Percentiles rank a stretch among this genome's conserved stretches.
Conservation (phyloP, 2,113 vertebrate genomes). For the Arothron firmamentum region DNA sequence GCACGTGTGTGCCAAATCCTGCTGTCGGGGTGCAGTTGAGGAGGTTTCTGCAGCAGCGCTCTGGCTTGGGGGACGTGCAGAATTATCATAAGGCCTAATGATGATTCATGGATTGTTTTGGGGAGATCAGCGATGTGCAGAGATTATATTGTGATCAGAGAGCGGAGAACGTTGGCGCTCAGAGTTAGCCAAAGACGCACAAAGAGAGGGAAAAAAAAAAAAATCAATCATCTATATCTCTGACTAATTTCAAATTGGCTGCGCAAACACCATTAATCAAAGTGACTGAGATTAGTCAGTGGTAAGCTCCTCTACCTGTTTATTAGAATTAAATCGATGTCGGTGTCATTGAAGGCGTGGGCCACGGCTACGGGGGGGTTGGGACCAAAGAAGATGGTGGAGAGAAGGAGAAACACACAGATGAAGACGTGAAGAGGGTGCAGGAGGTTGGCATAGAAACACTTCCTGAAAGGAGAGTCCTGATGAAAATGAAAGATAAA, state of each 20-base stretch:
- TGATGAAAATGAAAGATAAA: slow-evolving; percentile 26
- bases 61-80: slow-evolving; percentile 22
- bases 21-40: neutral
- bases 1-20: neutral
- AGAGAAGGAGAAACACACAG: slow-evolving; percentile 9
- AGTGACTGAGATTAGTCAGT: slow-evolving; percentile 67
- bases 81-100: slow-evolving; percentile 69
- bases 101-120: slow-evolving; percentile 71
- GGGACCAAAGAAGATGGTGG: slow-evolving; percentile 14
- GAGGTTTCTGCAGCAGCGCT: slow-evolving; percentile 10
- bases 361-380: slow-evolving; percentile 11
- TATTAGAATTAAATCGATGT: slow-evolving; percentile 72
- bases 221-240: slow-evolving; percentile 42
- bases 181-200: slow-evolving; percentile 10
- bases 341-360: slow-evolving; percentile 34
- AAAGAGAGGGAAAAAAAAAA: slow-evolving; percentile 12
- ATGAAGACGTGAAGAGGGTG: too few species aligned
- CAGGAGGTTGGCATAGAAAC: too few species aligned
- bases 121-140: slow-evolving; percentile 54
- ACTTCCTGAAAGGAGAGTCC: slow-evolving; percentile 12
- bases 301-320: slow-evolving; percentile 58
- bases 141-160: slow-evolving; percentile 39
- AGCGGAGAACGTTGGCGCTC: slow-evolving; percentile 4
- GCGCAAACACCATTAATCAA: slow-evolving; percentile 74
- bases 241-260: slow-evolving; percentile 56